A percentile compares a stretch with the other conserved stretches of the same genome.
Evolutionary conservation across 2,888 invertebrate genomes (phyloP).

Genomic region (Gymnosoma rotundatum): DNA sequence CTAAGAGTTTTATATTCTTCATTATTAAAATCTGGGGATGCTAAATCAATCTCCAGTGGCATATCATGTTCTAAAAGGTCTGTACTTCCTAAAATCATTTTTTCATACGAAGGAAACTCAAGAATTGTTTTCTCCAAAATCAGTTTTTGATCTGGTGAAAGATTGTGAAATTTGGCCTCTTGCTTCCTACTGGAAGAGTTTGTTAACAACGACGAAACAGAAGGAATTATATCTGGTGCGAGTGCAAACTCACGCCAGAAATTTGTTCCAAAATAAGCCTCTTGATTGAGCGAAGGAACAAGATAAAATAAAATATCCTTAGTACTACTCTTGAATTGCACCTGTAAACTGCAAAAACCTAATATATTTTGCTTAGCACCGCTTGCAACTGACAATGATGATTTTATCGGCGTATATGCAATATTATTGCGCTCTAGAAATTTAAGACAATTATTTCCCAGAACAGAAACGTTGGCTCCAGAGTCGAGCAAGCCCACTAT

Average conservation of each 20-base stretch:
- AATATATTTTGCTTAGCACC: not conserved
- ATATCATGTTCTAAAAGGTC: not conserved
- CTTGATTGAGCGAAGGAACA: not conserved
- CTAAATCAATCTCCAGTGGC: not conserved
- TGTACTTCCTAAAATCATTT: not conserved
- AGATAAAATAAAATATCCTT: slow-evolving; percentile 5
- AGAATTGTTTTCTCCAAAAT: not conserved
- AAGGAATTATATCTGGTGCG: not conserved
- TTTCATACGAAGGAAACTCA: not conserved
- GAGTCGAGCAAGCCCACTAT: not conserved
- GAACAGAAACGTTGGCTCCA: not conserved
- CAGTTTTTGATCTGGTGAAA: not conserved
- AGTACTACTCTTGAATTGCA: not conserved
- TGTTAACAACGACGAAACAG: not conserved
- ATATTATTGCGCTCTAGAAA: not conserved
- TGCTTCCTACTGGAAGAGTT: too few relatives aligned
- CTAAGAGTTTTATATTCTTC: not conserved
- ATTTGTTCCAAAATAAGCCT: not conserved
- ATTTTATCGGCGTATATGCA: not conserved
- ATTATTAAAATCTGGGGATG: not conserved
- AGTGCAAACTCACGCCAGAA: not conserved
- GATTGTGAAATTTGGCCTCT: not conserved
- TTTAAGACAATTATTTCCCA: not conserved
- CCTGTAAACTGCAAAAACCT: not conserved
- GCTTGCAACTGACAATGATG: not conserved